Evolutionary conservation across 2,888 invertebrate genomes (phyloP), one percentile per base, ranked within the genome.

Genomic region (Hirtodrosophila histrioides): DNA sequence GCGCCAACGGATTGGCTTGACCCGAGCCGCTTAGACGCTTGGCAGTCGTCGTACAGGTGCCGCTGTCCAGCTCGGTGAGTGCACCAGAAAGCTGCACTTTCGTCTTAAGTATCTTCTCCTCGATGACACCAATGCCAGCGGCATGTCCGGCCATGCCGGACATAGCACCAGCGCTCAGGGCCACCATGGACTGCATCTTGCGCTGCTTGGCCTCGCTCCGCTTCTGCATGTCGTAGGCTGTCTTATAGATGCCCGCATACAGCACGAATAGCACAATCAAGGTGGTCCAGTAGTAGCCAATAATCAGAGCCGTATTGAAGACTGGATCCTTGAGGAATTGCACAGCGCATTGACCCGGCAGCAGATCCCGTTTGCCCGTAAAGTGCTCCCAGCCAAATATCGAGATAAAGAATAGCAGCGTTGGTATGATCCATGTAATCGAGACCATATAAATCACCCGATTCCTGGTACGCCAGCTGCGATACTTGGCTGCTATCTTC

Each of bases 381-480:
- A 99, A 99, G 91, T 98, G 98, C 90, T 99, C 99, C 98, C 99
- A 99, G 41, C 99, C 99, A 89, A 99, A 98, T 78, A 99, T 99
- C 70, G 98, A 98, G 75, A 98, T 97, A 92, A 99, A 99, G 92
- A 99, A 99, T 8, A 99, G 93, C 61, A 98, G 92, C 0, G 98
- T 97, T 45, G 99, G 99, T 80, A 99, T 96, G 55, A 98, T 96
- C 99, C 99, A 99, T 0, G 98, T 98, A 43, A 98, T 95, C 4
- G 97, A 96, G 1, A 99, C 97, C 97, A 99, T 98, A 94, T 96
- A 96, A 67, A 98, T 95, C 10, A 99, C 98, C 81, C 97, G 94
- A 70, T 95, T 95, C 89, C 98, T 97, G 4, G 99, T 98, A 23
- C 99, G 93, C 99, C 99, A 99, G 85, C 97, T 96, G 72, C 99